Evolutionary conservation across 2,113 vertebrate species (phyloP).

Genomic region (Clarias batrachus): DNA sequence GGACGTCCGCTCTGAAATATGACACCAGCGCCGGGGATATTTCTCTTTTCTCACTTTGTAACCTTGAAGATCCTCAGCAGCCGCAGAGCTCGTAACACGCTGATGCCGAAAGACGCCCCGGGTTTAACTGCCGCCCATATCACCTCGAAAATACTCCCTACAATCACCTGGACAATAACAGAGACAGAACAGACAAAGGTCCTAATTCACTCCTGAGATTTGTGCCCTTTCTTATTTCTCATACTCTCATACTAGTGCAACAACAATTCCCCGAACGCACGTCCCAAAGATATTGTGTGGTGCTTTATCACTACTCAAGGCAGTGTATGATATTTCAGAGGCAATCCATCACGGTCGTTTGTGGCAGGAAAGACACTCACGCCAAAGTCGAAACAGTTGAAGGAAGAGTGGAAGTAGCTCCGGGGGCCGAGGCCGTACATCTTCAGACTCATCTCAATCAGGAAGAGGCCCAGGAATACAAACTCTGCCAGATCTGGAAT

Average conservation of each 20-base stretch:
- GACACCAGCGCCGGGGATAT: not conserved
- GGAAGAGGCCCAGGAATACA: constrained; percentile 93
- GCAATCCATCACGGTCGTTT: not conserved
- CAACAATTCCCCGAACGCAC: constrained; percentile 9
- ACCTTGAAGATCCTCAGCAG: constrained; percentile 95
- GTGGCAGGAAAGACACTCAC: constrained; percentile 69
- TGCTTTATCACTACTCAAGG: not conserved
- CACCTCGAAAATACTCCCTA: constrained; percentile 96
- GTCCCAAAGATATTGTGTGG: not conserved
- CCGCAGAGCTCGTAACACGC: constrained; percentile 87
- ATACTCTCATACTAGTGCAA: not conserved
- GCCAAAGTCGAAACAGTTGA: constrained; percentile 98
- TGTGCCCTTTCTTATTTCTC: not conserved
- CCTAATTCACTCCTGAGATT: not conserved
- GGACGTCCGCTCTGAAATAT: not conserved
- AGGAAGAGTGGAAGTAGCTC: constrained; percentile 95
- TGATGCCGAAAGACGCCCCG: constrained; percentile 92
- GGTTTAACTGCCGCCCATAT: constrained; percentile 95
- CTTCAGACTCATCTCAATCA: constrained; percentile 96
- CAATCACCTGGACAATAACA: constrained; percentile 80
- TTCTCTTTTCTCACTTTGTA: constrained; percentile 82
- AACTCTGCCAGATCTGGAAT: constrained; percentile 91
- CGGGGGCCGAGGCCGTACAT: constrained; percentile 94
- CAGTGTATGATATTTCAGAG: not conserved
- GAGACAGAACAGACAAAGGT: constrained; percentile 25